A percentile compares a stretch with the other conserved stretches of the same genome.
Conservation (phyloP, 2,113 vertebrate genomes). For the Syrmaticus mikado region DNA sequence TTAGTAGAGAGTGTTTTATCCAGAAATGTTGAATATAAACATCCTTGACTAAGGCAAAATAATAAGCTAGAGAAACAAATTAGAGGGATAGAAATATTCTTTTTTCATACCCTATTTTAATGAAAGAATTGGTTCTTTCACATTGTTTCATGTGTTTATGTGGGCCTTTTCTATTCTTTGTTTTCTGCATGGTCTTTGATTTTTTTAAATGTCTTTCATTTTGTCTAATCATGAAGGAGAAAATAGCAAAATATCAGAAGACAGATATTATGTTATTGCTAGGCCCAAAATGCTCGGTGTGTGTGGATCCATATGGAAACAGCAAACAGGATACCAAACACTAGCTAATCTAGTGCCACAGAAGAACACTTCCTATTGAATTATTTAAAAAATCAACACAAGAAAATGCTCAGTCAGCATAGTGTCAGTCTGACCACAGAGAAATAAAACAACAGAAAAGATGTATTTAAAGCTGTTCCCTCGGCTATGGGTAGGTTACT, state of each 20-base stretch:
- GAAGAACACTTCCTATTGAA: not conserved
- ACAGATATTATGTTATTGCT: not conserved
- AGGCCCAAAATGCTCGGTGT: not conserved
- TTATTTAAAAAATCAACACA: not conserved
- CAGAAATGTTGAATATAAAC: not conserved
- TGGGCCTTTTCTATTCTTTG: not conserved
- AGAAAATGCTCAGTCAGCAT: not conserved
- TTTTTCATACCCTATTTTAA: not conserved
- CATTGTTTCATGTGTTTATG: not conserved
- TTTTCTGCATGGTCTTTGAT: not conserved
- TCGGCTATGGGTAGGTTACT: not conserved
- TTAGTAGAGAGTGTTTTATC: not conserved
- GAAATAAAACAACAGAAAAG: not conserved
- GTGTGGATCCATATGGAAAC: not conserved
- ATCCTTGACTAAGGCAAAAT: not conserved
- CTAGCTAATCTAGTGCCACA: not conserved
- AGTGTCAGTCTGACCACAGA: not conserved
- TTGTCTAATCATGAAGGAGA: not conserved
- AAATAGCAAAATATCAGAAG: not conserved
- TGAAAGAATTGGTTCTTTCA: not conserved
- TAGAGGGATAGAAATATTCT: not conserved
- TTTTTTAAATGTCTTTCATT: not conserved
- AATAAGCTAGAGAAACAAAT: not conserved
- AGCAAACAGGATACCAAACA: not conserved
- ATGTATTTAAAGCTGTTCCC: not conserved